Base-by-base conservation (phyloP, 2,888 invertebrate species). In the Tenodera sinensis region DNA sequence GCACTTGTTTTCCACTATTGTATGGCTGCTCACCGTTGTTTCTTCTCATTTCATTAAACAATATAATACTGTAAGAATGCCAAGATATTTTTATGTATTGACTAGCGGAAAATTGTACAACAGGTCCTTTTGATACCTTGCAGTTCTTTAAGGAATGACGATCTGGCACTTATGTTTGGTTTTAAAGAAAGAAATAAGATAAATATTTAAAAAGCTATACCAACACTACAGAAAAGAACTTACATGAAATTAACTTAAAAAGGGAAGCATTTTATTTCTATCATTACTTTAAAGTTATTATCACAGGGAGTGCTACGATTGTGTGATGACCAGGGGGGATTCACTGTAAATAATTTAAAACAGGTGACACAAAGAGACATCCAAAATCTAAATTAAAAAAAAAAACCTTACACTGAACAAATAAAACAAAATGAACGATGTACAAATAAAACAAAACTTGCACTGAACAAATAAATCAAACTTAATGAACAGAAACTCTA, bases 291-390 rank as follows among this genome's bases (percentile, higher is more conserved):
- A 89, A 90, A 87, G 85, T 90, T 90, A 90, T 90, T 90, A 91
- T 91, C 90, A 90, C 90, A 90, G 90, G 90, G 90, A 90, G 90
- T 89, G n/a, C 83, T 89, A 89, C 87, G 81, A 90, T 86, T 71
- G 84, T 54, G 34, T 81, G 47, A 83, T 87, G 87, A 81, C 85
- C 84, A 88, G 84, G 87, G 88, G 84, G 87, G 85, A 85, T 82
- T 71, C n/a, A 47, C 34, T 85, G 84, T 84, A 83, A 84, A 89
- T 85, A 81, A 88, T 89, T 89, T 83, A 82, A 89, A 88, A 87
- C 83, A 90, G 83, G 83, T n/a, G 83, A 87, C 34, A 82, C 87
- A 82, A 83, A 88, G 83, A 42, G n/a, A 89, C 86, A 88, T 84
- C 83, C 83, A 87, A 90, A 87, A 87, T 28, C 87, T 82, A 85